A percentile compares a stretch with the other conserved stretches of the same genome.
phyloP scores from a whole-genome alignment of 2,113 vertebrate species.

The Salvelinus alpinus region DNA sequence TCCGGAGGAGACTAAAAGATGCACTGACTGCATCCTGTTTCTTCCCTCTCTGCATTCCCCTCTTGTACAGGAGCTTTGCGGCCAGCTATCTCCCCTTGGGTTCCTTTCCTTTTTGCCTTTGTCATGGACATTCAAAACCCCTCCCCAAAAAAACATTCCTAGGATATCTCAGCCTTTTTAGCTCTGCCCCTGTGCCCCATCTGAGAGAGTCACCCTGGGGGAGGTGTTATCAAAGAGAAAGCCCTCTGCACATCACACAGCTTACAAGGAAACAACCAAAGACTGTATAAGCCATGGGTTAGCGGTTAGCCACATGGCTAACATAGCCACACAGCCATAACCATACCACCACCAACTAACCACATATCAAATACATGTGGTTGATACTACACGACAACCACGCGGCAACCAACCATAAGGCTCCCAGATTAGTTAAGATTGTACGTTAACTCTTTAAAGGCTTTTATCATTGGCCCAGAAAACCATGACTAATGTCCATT shows the following conservation, averaged over 20 bases:
- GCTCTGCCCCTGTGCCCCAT: constrained; percentile 23
- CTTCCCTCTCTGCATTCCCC: constrained; percentile 19
- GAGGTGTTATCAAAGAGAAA: constrained; percentile 45
- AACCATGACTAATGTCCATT: constrained; percentile 13
- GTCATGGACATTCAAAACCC: constrained; percentile 59
- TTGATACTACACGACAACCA: constrained; percentile 12
- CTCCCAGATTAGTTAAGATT: constrained; percentile 21
- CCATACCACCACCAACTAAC: constrained; percentile 21
- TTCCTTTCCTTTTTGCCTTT: constrained; percentile 47
- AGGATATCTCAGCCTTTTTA: constrained; percentile 33
- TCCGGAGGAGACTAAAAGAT: constrained; percentile 30
- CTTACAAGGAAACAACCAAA: constrained; percentile 45
- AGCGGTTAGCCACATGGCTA: constrained; percentile 2
- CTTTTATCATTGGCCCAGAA: constrained; percentile 9
- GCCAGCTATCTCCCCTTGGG: constrained; percentile 13
- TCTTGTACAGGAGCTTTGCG: constrained; percentile 26
- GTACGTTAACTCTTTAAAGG: constrained; percentile 24
- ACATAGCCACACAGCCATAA: constrained; percentile 12
- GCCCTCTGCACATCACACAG: constrained; percentile 47
- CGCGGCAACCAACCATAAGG: constrained; percentile 2
- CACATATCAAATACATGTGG: constrained; percentile 22
- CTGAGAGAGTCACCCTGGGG: constrained; percentile 30
- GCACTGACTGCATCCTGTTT: constrained; percentile 36
- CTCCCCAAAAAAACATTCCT: constrained; percentile 39
- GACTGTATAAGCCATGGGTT: constrained; percentile 16